phyloP scores from a whole-genome alignment of 2,113 vertebrate species.

The Proterorhinus semilunaris region DNA sequence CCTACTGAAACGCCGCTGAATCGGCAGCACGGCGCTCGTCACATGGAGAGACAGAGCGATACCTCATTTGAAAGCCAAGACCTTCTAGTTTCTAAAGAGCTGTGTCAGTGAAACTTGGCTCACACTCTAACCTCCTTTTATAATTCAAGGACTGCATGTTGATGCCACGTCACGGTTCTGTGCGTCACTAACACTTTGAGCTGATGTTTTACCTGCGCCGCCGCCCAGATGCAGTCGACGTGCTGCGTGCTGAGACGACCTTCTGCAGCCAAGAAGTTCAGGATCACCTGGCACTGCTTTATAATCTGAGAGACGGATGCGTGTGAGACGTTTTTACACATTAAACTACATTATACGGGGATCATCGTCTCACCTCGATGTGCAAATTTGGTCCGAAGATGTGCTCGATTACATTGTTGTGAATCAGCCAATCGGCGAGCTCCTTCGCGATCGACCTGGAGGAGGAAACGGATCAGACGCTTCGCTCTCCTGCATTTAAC shows the following conservation, averaged over 20 bases:
- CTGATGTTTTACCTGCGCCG: constrained; percentile 85
- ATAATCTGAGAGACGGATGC: constrained; percentile 85
- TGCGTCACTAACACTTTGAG: background rate
- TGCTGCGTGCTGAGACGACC: constrained; percentile 96
- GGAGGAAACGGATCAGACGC: background rate
- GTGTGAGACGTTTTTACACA: background rate
- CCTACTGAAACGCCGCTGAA: too few species aligned
- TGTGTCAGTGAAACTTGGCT: too few species aligned
- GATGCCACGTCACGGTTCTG: too few species aligned
- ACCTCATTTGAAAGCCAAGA: too few species aligned
- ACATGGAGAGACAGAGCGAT: too few species aligned
- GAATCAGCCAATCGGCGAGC: constrained; percentile 97
- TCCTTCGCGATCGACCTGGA: constrained; percentile 97
- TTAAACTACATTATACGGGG: background rate
- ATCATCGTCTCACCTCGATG: constrained; percentile 86
- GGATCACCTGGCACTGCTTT: constrained; percentile 99
- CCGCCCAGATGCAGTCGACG: constrained; percentile 98
- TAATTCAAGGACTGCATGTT: too few species aligned
- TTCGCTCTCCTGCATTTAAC: too few species aligned
- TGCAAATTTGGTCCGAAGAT: constrained; percentile 99
- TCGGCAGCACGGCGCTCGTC: too few species aligned
- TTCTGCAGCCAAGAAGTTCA: constrained; percentile 98
- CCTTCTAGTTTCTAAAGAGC: too few species aligned
- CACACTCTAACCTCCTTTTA: too few species aligned
- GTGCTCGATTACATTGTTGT: constrained; percentile 97